Evolutionary conservation across 2,888 invertebrate species (phyloP).

Genomic region (Trissoscelio sp.): DNA sequence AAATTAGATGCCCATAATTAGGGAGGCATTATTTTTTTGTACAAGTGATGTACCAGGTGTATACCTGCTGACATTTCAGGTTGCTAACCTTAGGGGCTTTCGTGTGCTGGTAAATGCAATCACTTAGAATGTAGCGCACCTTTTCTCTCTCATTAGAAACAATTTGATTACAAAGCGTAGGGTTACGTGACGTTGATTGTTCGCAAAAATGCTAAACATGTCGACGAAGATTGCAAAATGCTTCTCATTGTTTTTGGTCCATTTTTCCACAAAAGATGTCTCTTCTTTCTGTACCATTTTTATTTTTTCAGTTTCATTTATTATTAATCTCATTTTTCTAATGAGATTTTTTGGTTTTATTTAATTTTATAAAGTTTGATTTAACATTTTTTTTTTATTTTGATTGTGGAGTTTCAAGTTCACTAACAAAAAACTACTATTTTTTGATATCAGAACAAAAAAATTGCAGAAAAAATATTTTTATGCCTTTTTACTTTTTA

Average conservation of each 20-base stretch:
- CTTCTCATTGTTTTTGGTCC: neutral
- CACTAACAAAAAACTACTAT: too few relatives aligned
- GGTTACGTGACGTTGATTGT: constrained; percentile 65
- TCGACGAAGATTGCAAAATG: constrained; percentile 43
- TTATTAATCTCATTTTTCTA: too few relatives aligned
- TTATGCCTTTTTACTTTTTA: too few relatives aligned
- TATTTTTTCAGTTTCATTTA: too few relatives aligned
- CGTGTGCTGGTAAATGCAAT: constrained; percentile 53
- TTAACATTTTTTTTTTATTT: too few relatives aligned
- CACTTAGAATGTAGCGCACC: constrained; percentile 64
- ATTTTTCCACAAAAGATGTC: too few relatives aligned
- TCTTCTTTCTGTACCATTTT: too few relatives aligned
- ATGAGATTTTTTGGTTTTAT: too few relatives aligned
- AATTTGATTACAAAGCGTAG: constrained; percentile 68
- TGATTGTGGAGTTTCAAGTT: too few relatives aligned
- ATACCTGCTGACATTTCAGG: constrained; percentile 65
- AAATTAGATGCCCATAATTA: constrained; percentile 57
- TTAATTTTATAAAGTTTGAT: too few relatives aligned
- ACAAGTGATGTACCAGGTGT: constrained; percentile 54
- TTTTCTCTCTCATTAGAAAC: constrained; percentile 68
- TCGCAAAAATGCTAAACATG: constrained; percentile 61
- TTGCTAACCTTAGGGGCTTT: constrained; percentile 64
- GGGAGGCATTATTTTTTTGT: constrained; percentile 40
- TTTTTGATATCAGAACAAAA: too few relatives aligned
- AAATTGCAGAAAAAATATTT: too few relatives aligned